Evolutionary conservation across 2,888 invertebrate species (phyloP), one percentile per base, ranked within the genome.

Genomic region (Calephelis perditalis): DNA sequence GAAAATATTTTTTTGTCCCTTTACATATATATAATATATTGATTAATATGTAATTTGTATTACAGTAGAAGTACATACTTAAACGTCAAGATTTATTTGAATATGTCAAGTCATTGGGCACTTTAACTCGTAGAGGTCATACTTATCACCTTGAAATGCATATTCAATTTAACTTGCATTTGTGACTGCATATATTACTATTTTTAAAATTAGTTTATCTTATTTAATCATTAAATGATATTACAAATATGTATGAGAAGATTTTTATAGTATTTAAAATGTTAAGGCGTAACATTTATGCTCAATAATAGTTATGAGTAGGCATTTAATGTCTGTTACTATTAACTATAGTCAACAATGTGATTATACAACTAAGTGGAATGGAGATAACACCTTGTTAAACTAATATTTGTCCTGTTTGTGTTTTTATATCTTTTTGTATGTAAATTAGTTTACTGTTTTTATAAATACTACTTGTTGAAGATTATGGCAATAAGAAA

Each of bases 61-160:
- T 47, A 15, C 10, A 26, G 35, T 49, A 35, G 15, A 49, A 49
- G 49, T 61, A 58, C 15, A 60, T 26, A 58, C 62, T 59, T 68
- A 65, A 63, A 66, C 63, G 67, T 62, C 58, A 55, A 62, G 60
- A 59, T 43, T 64, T 56, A 61, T 57, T 12, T 58, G 64, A 63
- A 56, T 65, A 47, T 57, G 44, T 59, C 45, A 52, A 64, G 40
- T 65, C 63, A 57, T 63, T 65, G 65, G 67, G 67, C 70, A 68
- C 67, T 73, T 70, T 65, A 73, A 76, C 76, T 73, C 70, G 66
- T 70, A 76, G 73, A 77, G 79, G 79, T 79, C 79, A 79, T 65
- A 67, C 64, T 64, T 71, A 65, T 76, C 70, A 77, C 78, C 74
- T 78, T 76, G 69, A 67, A 70, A 64, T 69, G 64, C 58, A 65